These are phyloP conservation scores for Morpho achilles DNA, from an alignment of 2,888 invertebrate genomes.

Conservation along the genomic window DNA sequence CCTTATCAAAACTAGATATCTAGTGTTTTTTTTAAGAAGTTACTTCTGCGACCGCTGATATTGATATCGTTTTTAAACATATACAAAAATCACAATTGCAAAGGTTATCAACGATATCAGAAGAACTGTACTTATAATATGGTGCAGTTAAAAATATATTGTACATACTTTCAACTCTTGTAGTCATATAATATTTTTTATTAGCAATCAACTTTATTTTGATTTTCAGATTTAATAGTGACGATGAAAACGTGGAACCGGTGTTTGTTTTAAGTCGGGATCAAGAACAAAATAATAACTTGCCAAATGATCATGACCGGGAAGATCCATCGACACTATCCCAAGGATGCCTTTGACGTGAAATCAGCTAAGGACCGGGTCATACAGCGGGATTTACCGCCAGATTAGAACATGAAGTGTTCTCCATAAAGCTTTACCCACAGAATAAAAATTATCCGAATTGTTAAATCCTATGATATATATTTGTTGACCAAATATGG, in stretches of 20 bases:
- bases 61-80: too few species aligned
- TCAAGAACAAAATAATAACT: slow-evolving; percentile 59
- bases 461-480: too few species aligned
- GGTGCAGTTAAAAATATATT: too few species aligned
- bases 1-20: too few species aligned
- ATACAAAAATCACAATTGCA: too few species aligned
- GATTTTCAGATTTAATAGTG: slow-evolving; percentile 52
- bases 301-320: slow-evolving; percentile 42
- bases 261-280: slow-evolving; percentile 54
- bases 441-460: neutral
- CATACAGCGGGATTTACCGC: slow-evolving; percentile 3
- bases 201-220: too few species aligned
- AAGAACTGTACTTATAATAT: too few species aligned
- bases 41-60: slow-evolving; percentile 7
- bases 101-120: too few species aligned
- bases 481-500: too few species aligned
- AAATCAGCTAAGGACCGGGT: slow-evolving; percentile 9
- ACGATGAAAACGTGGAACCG: slow-evolving; percentile 63
- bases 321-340: slow-evolving; percentile 33
- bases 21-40: neutral
- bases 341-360: slow-evolving; percentile 40
- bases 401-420: slow-evolving; percentile 9
- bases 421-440: slow-evolving; percentile 8
- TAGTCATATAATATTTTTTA: too few species aligned
- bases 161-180: too few species aligned